Evolutionary conservation across 1,140 invertebrate species (phyloP).

Genomic region (Arctopsyche grandis): DNA sequence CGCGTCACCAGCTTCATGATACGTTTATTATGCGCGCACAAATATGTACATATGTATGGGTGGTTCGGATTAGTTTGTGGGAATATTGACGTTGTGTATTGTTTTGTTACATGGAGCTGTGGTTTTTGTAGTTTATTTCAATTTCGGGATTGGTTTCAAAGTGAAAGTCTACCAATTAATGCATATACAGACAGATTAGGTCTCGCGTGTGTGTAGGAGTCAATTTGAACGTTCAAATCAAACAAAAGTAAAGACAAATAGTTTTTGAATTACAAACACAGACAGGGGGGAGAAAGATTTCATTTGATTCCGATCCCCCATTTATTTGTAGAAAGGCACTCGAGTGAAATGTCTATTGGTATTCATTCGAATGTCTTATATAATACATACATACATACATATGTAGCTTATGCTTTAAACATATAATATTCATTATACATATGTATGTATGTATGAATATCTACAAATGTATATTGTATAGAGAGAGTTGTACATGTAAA

Average conservation of each 20-base stretch:
- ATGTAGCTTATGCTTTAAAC: not conserved
- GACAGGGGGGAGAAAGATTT: slow-evolving; percentile 19
- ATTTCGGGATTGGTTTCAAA: not conserved
- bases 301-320: slow-evolving; percentile 38
- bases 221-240: slow-evolving; percentile 27
- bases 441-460: too few species aligned
- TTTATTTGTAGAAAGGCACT: slow-evolving; percentile 36
- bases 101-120: too few species aligned
- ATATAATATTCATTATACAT: too few species aligned
- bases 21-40: not conserved
- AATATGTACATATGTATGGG: not conserved
- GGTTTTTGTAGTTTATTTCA: not conserved
- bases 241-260: slow-evolving; percentile 39
- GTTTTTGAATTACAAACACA: slow-evolving; percentile 35
- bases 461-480: too few species aligned
- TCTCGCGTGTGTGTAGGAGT: not conserved
- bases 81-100: not conserved
- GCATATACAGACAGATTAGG: too few species aligned
- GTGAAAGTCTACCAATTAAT: not conserved
- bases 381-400: too few species aligned
- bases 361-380: not conserved
- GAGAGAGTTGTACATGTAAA: too few species aligned
- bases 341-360: not conserved
- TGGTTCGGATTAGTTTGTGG: not conserved
- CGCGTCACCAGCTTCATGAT: not conserved